Evolutionary conservation across 2,113 vertebrate genomes (phyloP), one percentile per base, ranked within the genome.

Genomic region (Xenus cinereus): DNA sequence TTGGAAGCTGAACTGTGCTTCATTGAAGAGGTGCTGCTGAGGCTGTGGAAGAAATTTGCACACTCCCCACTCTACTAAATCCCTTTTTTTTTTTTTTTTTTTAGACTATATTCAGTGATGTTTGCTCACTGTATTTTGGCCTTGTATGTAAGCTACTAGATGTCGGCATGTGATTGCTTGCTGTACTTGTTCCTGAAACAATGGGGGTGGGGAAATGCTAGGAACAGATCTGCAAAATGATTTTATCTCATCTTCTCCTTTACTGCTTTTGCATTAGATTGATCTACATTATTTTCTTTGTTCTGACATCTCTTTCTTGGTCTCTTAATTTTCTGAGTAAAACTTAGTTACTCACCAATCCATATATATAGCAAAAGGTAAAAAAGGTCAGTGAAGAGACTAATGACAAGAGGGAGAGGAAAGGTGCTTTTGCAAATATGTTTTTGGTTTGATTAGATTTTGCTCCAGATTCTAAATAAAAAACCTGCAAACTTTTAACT

Each of bases 131-230:
- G 51, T 30, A 68, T 96, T 96, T 95, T 92, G 84, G 76, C 69
- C 69, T 80, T 21, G 7, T 33, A 39, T 60, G 45, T 69, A n/a
- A 76, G 37, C 56, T 39, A 7, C 68, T 84, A 86, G 86, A 48
- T 37, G 21, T 90, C 1, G 7, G 63, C 87, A n/a, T 73, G 17
- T 50, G 54, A 66, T 46, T 86, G 15, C 83, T 94, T 92, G 53
- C 87, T 96, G 90, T 93, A 21, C 88, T 93, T 9, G 9, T 41
- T 95, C 80, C 90, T 85, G 84, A 92, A 92, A 91, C 26, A 32
- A 19, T 19, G 54, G 35, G 51, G 53, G 50, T 45, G 56, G 63
- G 51, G 59, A 79, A 77, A 93, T 48, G 64, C 28, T 72, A 77
- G 56, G 64, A 72, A 77, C 33, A 46, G 22, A 68, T 22, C 77